Base-by-base conservation (phyloP, 2,797 vertebrate genomes). In the Cyprinella venusta region DNA sequence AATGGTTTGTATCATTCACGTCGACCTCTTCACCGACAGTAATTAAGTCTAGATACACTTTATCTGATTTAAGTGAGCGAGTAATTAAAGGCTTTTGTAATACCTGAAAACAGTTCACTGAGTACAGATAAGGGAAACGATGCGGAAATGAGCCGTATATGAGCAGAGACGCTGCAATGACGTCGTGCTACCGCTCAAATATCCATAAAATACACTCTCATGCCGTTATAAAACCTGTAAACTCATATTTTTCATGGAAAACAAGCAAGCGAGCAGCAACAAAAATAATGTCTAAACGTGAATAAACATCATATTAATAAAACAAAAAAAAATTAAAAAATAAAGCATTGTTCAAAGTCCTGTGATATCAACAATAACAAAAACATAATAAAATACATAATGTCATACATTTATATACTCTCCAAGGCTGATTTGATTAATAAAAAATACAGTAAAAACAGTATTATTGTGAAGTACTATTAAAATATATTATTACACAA, bases 71-170 rank as follows among this genome's bases (percentile, higher is more conserved):
- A 21, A 63, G 48, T n/a, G 76, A 61, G 76, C 75, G 13, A 72
- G 42, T 84, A 87, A 87, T 87, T 88, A 86, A 87, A 88, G 86
- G 61, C 72, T 82, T 87, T 87, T 85, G 81, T 82, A 76, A 72
- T 63, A 85, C 36, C 72, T 80, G 77, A 63, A 78, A 84, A 84
- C 80, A 76, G 85, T 54, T 88, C 63, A 52, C 26, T 16, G 38
- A 30, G 76, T 38, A 59, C 48, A 81, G 81, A 86, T 87, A 79
- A 64, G 56, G 56, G 50, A 76, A 36, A 36, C 5, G 75, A 19
- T 68, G 67, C n/a, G 68, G 64, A 76, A 52, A 72, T 19, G 16
- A 52, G 68, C 68, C 16, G n/a, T 10, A 38, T 52, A n/a, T 48
- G 54, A 81, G 59, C n/a, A 76, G 52, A 50, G 56, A 63, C 16